These are phyloP conservation scores for Bovichtus diacanthus DNA, from an alignment of 2,797 vertebrate genomes.

Conservation along the genomic window DNA sequence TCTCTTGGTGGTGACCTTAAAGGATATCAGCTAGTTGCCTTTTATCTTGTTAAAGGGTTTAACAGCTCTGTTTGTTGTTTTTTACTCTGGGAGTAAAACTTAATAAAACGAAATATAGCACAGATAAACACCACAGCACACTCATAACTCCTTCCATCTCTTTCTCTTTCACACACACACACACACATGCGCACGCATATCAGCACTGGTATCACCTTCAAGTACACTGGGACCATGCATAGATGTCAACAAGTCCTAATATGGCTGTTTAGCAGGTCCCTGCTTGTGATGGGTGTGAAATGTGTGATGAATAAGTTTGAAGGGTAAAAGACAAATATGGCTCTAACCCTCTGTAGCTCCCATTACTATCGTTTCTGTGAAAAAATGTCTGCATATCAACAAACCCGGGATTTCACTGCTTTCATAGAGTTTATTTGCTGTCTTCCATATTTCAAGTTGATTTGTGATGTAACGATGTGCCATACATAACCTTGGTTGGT, in stretches of 20 bases:
- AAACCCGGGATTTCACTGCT: conserved; percentile 38
- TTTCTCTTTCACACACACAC: neutral
- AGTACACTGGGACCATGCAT: conserved; percentile 31
- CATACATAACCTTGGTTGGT: conserved; percentile 66
- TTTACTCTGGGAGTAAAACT: conserved; percentile 66
- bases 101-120: conserved; percentile 45
- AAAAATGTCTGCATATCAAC: conserved; percentile 43
- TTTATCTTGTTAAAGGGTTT: conserved; percentile 41
- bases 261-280: neutral
- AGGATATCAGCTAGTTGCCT: conserved; percentile 42
- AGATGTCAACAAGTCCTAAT: conserved; percentile 3
- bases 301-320: conserved; percentile 7
- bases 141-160: conserved; percentile 5
- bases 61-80: conserved; percentile 34
- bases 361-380: conserved; percentile 43
- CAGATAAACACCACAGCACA: conserved; percentile 39
- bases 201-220: conserved; percentile 30
- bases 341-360: conserved; percentile 17
- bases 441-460: conserved; percentile 52
- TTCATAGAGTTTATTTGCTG: conserved; percentile 43
- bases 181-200: too few relatives aligned
- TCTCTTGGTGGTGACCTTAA: conserved; percentile 46
- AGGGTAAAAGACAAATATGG: conserved; percentile 22
- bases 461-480: conserved; percentile 73
- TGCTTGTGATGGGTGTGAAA: conserved; percentile 13